Evolutionary conservation across 2,888 invertebrate genomes (phyloP).

Genomic region (Mesochorus sp.): DNA sequence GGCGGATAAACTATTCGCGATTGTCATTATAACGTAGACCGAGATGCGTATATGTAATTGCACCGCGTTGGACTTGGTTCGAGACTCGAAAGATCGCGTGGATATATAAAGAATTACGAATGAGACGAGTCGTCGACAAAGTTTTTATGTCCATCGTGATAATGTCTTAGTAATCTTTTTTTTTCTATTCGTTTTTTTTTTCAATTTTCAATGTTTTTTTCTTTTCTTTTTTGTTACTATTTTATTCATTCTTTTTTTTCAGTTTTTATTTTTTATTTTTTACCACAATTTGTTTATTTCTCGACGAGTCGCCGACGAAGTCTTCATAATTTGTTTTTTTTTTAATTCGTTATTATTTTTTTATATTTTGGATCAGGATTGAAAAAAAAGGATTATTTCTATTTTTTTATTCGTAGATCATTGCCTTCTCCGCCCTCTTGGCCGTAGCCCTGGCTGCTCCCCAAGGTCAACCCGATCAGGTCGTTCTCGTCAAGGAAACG

Average conservation of each 20-base stretch:
- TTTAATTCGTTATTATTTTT: no score
- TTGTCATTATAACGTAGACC: conserved; percentile 33
- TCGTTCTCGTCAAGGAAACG: conserved; percentile 68
- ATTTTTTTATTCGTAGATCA: conserved; percentile 62
- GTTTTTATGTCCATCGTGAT: not conserved
- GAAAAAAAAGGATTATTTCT: no score
- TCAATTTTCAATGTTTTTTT: conserved; percentile 19
- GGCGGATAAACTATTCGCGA: conserved; percentile 25
- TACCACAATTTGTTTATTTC: no score
- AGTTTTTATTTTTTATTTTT: no score
- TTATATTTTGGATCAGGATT: conserved; percentile 6
- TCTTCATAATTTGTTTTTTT: not conserved
- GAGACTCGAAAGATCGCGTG: not conserved
- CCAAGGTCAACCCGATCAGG: conserved; percentile 42
- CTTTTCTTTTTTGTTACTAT: no score
- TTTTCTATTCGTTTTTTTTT: not conserved
- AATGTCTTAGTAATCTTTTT: not conserved
- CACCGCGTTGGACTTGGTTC: conserved; percentile 23
- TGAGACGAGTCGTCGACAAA: not conserved
- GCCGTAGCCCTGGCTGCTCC: conserved; percentile 71
- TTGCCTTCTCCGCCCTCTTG: conserved; percentile 69
- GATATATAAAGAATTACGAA: not conserved
- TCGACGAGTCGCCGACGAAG: no score
- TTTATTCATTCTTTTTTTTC: no score
- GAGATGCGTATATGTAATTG: conserved; percentile 54